These are phyloP conservation scores for Manacus vitellinus DNA, from an alignment of 2,113 vertebrate species.

Conservation along the genomic window DNA sequence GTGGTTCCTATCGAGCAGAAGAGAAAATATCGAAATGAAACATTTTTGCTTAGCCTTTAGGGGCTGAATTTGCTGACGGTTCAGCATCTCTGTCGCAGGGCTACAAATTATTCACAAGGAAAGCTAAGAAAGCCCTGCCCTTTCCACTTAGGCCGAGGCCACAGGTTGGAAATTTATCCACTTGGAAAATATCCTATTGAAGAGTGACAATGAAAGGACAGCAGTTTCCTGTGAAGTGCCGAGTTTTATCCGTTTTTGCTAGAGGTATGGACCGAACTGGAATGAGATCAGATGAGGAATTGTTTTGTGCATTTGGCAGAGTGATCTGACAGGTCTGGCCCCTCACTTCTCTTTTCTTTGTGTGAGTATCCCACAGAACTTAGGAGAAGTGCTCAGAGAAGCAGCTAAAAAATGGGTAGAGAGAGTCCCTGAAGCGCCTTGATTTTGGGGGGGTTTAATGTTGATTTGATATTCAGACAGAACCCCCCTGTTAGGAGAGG, in stretches of 20 bases:
- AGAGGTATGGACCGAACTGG: not conserved
- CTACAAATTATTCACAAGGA: not conserved
- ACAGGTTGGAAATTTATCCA: not conserved
- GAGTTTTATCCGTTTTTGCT: not conserved
- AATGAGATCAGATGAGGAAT: not conserved
- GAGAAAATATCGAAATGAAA: not conserved
- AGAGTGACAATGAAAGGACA: not conserved
- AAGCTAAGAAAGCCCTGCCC: not conserved
- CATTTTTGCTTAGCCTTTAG: not conserved
- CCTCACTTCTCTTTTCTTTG: not conserved
- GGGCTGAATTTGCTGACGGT: not conserved
- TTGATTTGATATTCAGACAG: not conserved
- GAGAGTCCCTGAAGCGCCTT: not conserved
- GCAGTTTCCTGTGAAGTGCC: not conserved
- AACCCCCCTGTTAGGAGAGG: not conserved
- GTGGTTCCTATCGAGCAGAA: not conserved
- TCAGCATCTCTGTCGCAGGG: not conserved
- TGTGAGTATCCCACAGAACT: not conserved
- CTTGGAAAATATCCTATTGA: not conserved
- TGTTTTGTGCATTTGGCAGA: not conserved
- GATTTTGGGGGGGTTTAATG: not conserved
- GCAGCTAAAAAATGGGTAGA: not conserved
- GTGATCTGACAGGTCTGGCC: not conserved
- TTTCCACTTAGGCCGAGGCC: not conserved
- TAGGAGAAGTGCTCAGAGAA: not conserved